Evolutionary conservation across 2,888 invertebrate species (phyloP), one percentile per base, ranked within the genome.

Genomic region (Rhamnusium bicolor): DNA sequence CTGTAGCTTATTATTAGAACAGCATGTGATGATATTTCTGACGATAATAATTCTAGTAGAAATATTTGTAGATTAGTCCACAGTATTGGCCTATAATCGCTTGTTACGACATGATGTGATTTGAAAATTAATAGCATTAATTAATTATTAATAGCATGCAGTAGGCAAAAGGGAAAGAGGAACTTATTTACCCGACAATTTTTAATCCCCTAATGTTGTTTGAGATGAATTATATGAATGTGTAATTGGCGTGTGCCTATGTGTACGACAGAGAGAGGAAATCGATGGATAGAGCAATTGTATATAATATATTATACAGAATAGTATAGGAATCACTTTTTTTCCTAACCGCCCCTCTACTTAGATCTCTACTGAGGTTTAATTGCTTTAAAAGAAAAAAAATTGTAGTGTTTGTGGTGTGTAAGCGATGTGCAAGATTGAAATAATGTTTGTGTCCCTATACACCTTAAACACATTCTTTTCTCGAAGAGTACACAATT

Each of bases 131-230:
- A 51, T 51, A 56, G 10, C 2, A 47, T 47, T 49, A 47, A 24
- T 61, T 60, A 24, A 47, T 40, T 29, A 49, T 53, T 69, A 69
- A 61, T 63, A 70, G 62, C 56, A 65, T 69, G 61, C 72, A 73
- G 72, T 32, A 72, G 73, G 54, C 73, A 69, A 76, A 69, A 71
- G 76, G 76, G 76, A 71, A 60, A 46, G 67, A 70, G 54, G 63
- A 65, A n/a, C n/a, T n/a, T n/a, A n/a, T n/a, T n/a, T n/a, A n/a
- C n/a, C n/a, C n/a, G n/a, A n/a, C n/a, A n/a, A n/a, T n/a, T n/a
- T n/a, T n/a, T n/a, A n/a, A n/a, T n/a, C n/a, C n/a, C n/a, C n/a
- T n/a, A n/a, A n/a, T n/a, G n/a, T 7, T 63, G 49, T 63, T 63
- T 4, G n/a, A 29, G 29, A 47, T 24, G 21, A 21, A 61, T n/a